Evolutionary conservation across 2,113 vertebrate species (phyloP).

Genomic region (Lagopus leucura): DNA sequence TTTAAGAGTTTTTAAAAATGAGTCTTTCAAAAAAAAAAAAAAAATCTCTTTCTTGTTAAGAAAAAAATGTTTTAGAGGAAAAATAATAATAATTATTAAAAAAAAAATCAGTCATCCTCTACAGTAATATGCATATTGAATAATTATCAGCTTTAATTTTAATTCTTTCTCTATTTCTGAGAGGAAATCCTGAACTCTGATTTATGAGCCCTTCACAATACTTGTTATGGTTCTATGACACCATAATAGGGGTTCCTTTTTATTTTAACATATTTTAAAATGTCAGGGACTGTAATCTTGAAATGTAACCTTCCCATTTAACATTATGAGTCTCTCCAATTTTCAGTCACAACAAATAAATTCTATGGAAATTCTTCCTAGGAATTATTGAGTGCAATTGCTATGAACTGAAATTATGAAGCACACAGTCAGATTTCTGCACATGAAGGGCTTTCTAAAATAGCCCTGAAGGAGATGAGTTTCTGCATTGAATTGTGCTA

Average conservation of each 20-base stretch:
- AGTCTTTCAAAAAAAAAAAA: background rate
- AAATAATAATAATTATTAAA: background rate
- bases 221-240: background rate
- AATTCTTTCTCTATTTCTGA: background rate
- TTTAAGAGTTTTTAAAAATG: background rate
- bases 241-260: background rate
- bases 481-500: background rate
- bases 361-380: background rate
- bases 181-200: background rate
- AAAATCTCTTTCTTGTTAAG: accelerated
- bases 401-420: background rate
- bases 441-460: background rate
- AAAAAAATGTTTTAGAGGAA: background rate
- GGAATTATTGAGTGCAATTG: background rate
- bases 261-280: background rate
- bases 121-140: background rate
- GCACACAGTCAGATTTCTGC: background rate
- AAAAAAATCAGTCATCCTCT: background rate
- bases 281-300: background rate
- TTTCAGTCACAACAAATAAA: background rate
- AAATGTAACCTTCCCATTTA: background rate
- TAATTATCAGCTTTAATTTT: background rate
- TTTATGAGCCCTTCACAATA: background rate
- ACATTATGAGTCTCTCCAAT: background rate
- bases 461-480: background rate